phyloP scores from a whole-genome alignment of 2,113 vertebrate genomes.

The Ceyx melanurus region DNA sequence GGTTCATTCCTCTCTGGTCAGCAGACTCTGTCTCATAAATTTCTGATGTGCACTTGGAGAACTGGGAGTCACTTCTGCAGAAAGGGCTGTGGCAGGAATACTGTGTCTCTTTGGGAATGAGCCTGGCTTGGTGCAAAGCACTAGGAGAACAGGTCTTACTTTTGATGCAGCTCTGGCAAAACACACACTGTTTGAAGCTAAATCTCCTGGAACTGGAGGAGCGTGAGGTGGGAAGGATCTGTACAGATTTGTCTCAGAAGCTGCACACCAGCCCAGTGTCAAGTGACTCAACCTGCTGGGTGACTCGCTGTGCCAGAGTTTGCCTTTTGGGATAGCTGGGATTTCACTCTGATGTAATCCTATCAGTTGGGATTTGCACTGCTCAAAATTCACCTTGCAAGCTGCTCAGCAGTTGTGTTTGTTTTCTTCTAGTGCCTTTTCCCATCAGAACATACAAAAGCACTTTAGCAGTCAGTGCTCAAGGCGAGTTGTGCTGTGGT shows the following conservation, averaged over 20 bases:
- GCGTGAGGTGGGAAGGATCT: background rate
- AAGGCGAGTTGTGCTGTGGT: rapidly evolving
- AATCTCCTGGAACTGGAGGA: background rate
- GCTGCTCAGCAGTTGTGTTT: background rate
- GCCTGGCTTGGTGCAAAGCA: background rate
- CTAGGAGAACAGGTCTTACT: background rate
- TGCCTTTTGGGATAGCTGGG: background rate
- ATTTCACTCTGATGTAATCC: background rate
- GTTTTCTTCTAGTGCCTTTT: constrained; percentile 56
- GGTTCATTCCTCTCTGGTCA: background rate
- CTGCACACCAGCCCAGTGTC: rapidly evolving
- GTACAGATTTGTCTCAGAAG: background rate
- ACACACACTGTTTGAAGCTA: background rate
- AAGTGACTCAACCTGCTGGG: rapidly evolving
- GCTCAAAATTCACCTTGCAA: background rate
- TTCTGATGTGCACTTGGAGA: background rate
- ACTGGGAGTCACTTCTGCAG: background rate
- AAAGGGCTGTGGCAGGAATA: background rate
- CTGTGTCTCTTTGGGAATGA: background rate
- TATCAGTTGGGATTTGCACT: background rate
- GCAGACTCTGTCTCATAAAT: background rate
- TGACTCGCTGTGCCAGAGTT: rapidly evolving
- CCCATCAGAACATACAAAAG: background rate
- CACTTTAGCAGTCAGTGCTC: background rate
- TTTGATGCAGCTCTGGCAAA: background rate